Evolutionary conservation across 2,113 vertebrate species (phyloP).

Genomic region (Pongo pygmaeus): DNA sequence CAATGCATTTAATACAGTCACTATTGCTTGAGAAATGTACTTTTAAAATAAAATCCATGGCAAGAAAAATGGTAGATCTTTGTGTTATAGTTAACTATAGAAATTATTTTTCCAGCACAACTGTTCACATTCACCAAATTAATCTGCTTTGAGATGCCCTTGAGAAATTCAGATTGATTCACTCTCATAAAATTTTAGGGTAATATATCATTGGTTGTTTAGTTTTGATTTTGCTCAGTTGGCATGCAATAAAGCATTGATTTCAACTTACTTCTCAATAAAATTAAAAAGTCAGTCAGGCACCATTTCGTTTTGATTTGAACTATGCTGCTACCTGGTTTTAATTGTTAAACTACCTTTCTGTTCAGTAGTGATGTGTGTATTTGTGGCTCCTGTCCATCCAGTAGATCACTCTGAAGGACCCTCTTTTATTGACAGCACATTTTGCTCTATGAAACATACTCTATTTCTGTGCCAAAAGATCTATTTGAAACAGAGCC

Average conservation of each 20-base stretch:
- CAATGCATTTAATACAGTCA: background rate
- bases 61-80: background rate
- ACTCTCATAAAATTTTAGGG: background rate
- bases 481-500: slow-evolving; percentile 54
- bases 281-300: background rate
- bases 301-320: background rate
- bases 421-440: background rate
- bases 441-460: slow-evolving; percentile 23
- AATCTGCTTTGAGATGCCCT: background rate
- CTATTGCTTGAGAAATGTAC: background rate
- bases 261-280: background rate
- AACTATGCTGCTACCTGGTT: background rate
- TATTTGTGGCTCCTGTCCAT: background rate
- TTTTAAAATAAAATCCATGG: slow-evolving; percentile 3
- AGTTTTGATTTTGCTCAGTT: background rate
- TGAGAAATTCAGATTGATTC: background rate
- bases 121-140: background rate
- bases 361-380: background rate
- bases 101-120: background rate
- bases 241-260: background rate
- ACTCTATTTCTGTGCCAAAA: slow-evolving; percentile 29
- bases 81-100: background rate
- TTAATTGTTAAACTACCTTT: background rate
- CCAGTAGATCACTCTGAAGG: background rate
- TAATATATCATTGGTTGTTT: background rate